A percentile compares a stretch with the other conserved stretches of the same genome.
Conservation (phyloP, 2,888 invertebrate species). For the Tineola bisselliella region DNA sequence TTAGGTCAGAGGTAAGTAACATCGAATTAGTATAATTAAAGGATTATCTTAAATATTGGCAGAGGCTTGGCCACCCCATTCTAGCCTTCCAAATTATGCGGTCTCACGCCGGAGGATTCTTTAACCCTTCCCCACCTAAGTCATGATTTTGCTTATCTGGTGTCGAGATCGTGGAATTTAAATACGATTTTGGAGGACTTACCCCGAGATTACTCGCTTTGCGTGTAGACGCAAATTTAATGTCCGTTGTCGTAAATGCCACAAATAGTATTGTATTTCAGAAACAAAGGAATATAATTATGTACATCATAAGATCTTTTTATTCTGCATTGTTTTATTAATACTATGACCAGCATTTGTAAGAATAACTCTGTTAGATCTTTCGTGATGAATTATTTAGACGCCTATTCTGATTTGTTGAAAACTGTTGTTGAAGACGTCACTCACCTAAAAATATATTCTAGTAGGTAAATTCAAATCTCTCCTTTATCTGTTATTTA, state of each 20-base stretch:
- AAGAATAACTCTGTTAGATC: too few relatives aligned
- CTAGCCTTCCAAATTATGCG: conserved; percentile 48
- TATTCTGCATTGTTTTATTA: neutral
- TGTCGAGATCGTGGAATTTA: conserved; percentile 56
- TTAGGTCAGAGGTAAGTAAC: neutral
- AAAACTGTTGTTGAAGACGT: too few relatives aligned
- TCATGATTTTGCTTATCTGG: conserved; percentile 64
- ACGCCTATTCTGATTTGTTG: too few relatives aligned
- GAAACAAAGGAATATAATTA: conserved; percentile 13
- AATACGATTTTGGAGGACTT: conserved; percentile 54
- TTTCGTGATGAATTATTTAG: too few relatives aligned
- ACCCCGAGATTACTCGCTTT: conserved; percentile 40
- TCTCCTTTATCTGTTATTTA: too few relatives aligned
- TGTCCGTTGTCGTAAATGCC: conserved; percentile 15
- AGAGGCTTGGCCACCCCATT: conserved; percentile 24
- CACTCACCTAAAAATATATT: too few relatives aligned
- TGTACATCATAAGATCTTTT: neutral
- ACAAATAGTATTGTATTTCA: conserved; percentile 11
- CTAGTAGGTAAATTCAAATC: too few relatives aligned
- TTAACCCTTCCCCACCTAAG: conserved; percentile 57
- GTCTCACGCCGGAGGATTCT: conserved; percentile 57
- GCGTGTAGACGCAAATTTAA: conserved; percentile 46
- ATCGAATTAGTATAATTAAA: neutral
- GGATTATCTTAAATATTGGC: conserved; percentile 9
- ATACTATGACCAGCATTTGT: neutral